Evolutionary conservation across 1,140 invertebrate genomes (phyloP).

Genomic region (Kradibia gibbosae): DNA sequence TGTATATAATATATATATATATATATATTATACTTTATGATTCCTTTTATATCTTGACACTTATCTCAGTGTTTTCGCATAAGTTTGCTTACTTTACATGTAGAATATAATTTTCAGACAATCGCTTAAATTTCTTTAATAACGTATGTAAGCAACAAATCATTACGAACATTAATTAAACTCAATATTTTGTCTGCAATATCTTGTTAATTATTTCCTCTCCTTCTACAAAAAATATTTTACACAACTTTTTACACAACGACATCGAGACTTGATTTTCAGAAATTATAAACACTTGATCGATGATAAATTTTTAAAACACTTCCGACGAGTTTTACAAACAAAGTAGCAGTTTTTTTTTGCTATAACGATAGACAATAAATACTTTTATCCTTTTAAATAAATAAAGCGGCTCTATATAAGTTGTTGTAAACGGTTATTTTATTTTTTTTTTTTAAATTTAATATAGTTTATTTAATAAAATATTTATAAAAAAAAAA

Average conservation of each 20-base stretch:
- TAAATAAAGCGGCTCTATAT: too few relatives aligned
- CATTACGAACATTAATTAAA: conserved; percentile 15
- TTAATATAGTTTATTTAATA: too few relatives aligned
- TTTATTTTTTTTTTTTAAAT: too few relatives aligned
- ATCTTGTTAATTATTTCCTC: neutral
- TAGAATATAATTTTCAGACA: conserved; percentile 5
- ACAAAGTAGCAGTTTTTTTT: too few relatives aligned
- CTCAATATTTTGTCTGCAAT: neutral
- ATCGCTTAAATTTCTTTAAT: neutral
- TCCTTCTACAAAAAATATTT: conserved; percentile 20
- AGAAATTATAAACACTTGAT: too few relatives aligned
- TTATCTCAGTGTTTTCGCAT: neutral
- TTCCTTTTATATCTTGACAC: neutral
- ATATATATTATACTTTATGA: neutral
- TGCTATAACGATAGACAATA: too few relatives aligned
- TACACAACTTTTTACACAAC: neutral
- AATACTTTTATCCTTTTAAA: too few relatives aligned
- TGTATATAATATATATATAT: neutral
- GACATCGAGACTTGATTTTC: too few relatives aligned
- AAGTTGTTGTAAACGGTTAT: too few relatives aligned
- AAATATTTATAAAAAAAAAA: too few relatives aligned
- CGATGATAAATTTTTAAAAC: too few relatives aligned
- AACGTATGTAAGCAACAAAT: conserved; percentile 13
- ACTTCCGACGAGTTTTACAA: too few relatives aligned
- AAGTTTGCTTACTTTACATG: neutral